phyloP scores from a whole-genome alignment of 2,797 vertebrate species.

The Anolis apletophallus region DNA sequence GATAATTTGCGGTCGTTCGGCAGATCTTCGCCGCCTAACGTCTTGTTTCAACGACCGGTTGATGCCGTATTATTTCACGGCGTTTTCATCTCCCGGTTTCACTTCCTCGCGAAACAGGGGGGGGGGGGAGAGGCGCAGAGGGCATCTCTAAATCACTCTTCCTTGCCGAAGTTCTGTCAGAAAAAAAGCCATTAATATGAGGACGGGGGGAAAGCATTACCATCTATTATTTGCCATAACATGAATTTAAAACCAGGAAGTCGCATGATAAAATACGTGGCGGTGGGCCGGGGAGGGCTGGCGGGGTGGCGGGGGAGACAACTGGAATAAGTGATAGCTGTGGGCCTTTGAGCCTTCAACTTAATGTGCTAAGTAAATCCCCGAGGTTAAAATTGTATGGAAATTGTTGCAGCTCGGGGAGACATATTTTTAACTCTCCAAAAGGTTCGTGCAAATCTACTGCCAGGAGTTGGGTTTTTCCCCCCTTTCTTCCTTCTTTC shows the following conservation, averaged over 20 bases:
- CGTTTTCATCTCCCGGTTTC: slow-evolving; percentile 24
- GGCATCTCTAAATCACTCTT: slow-evolving; percentile 71
- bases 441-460: slow-evolving; percentile 44
- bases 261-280: slow-evolving; percentile 69
- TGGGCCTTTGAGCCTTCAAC: slow-evolving; percentile 73
- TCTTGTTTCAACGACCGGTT: background rate
- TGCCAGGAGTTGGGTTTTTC: background rate
- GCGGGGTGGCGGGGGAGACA: slow-evolving; percentile 51
- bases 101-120: background rate
- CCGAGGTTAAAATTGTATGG: slow-evolving; percentile 71
- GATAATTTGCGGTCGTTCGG: background rate
- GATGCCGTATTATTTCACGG: slow-evolving; percentile 22
- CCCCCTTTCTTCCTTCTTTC: background rate
- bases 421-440: slow-evolving; percentile 70
- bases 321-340: slow-evolving; percentile 67
- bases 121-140: background rate
- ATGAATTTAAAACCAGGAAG: slow-evolving; percentile 70
- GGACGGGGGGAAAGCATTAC: slow-evolving; percentile 66
- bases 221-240: slow-evolving; percentile 71
- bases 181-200: slow-evolving; percentile 74
- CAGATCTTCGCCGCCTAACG: background rate
- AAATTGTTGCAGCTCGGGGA: slow-evolving; percentile 67
- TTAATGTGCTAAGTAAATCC: slow-evolving; percentile 71
- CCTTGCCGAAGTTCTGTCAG: slow-evolving; percentile 72
- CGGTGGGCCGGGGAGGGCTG: slow-evolving; percentile 43